Percentiles rank a stretch among this genome's conserved stretches.
Conservation (phyloP, 2,888 invertebrate species). For the Cerastis leucographa region DNA sequence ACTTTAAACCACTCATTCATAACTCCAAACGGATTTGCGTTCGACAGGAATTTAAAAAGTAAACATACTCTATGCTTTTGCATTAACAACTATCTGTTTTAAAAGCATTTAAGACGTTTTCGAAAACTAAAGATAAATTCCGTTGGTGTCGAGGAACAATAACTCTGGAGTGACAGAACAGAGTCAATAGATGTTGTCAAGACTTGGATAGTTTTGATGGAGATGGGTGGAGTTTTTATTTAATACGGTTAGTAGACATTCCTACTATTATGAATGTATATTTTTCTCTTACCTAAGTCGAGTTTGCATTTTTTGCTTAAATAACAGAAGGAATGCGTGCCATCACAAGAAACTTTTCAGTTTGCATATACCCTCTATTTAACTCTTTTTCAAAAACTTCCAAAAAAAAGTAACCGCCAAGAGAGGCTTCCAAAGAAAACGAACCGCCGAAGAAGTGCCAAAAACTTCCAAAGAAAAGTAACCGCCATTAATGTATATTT, state of each 20-base stretch:
- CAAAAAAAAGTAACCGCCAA: not conserved
- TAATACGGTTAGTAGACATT: not conserved
- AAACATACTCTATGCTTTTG: slow-evolving; percentile 72
- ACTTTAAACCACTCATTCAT: slow-evolving; percentile 75
- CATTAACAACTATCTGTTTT: slow-evolving; percentile 50
- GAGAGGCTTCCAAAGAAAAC: too few species aligned
- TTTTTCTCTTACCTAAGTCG: not conserved
- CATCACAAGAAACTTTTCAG: slow-evolving; percentile 1
- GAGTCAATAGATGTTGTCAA: slow-evolving; percentile 40
- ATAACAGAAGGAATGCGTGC: too few species aligned
- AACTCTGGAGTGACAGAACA: slow-evolving; percentile 5
- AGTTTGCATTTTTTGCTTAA: not conserved
- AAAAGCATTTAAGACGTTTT: slow-evolving; percentile 35
- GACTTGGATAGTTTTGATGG: not conserved
- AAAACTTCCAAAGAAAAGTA: too few species aligned
- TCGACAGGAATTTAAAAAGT: slow-evolving; percentile 70
- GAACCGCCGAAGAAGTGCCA: too few species aligned
- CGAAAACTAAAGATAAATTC: slow-evolving; percentile 29
- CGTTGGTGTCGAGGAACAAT: slow-evolving; percentile 11
- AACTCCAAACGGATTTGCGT: slow-evolving; percentile 72
- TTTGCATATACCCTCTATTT: too few species aligned
- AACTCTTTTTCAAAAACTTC: not conserved
- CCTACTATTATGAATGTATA: not conserved
- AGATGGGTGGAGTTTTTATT: slow-evolving; percentile 4
- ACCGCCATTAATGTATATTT: too few species aligned